phyloP scores from a whole-genome alignment of 2,888 invertebrate species.

The Malthinus seriepunctatus region DNA sequence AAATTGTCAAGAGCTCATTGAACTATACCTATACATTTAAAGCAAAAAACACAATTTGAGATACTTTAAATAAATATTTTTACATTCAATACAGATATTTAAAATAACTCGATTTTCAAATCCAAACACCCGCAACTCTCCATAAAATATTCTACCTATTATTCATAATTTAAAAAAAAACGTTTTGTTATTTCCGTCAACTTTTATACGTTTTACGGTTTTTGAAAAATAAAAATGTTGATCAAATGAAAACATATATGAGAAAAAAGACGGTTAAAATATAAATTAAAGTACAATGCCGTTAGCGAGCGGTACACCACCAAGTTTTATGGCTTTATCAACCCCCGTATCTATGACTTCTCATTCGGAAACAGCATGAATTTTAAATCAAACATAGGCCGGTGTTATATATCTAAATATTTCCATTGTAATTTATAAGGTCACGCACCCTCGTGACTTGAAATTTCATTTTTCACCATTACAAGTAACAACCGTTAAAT shows the following conservation, averaged over 20 bases:
- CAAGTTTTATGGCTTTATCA: slow-evolving; percentile 8
- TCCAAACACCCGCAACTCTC: too few relatives aligned
- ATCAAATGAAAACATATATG: background rate
- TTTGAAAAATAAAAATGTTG: too few relatives aligned
- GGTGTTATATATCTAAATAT: slow-evolving; percentile 18
- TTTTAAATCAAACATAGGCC: slow-evolving; percentile 20
- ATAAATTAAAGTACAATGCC: background rate
- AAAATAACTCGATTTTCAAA: too few relatives aligned
- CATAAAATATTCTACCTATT: too few relatives aligned
- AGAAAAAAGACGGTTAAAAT: background rate
- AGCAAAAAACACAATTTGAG: too few relatives aligned
- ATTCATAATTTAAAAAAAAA: too few relatives aligned
- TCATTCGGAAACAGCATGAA: slow-evolving; percentile 18
- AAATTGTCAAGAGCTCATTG: too few relatives aligned
- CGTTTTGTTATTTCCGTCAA: too few relatives aligned
- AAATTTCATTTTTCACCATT: slow-evolving; percentile 20
- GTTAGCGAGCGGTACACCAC: background rate
- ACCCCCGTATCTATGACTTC: slow-evolving; percentile 17
- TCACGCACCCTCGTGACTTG: slow-evolving; percentile 16
- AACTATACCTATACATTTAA: too few relatives aligned
- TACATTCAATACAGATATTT: too few relatives aligned
- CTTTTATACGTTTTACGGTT: too few relatives aligned
- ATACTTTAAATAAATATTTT: too few relatives aligned
- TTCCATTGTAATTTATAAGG: slow-evolving; percentile 19
- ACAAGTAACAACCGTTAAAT: slow-evolving; percentile 16